Evolutionary conservation across 2,113 vertebrate species (phyloP).

Genomic region (Nestor notabilis): DNA sequence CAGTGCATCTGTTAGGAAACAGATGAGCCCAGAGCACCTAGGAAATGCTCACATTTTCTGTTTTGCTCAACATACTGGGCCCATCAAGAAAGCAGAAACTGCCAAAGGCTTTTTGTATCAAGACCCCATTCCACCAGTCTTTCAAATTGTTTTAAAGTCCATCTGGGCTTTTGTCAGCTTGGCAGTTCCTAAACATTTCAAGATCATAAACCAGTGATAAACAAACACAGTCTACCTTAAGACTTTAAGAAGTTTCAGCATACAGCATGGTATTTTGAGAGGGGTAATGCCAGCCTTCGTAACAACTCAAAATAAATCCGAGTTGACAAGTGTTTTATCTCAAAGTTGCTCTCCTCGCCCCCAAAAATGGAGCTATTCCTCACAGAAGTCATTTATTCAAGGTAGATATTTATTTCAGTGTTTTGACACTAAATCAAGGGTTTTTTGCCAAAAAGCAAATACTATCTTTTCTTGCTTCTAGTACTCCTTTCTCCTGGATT

Average conservation of each 20-base stretch:
- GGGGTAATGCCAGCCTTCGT: not conserved
- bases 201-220: not conserved
- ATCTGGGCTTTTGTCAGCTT: not conserved
- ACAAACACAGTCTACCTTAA: not conserved
- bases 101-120: not conserved
- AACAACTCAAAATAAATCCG: not conserved
- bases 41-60: fast-evolving
- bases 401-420: not conserved
- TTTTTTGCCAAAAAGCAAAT: not conserved
- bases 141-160: not conserved
- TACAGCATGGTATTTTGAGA: not conserved
- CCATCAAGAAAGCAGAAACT: not conserved
- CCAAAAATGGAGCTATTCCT: not conserved
- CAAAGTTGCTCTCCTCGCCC: not conserved
- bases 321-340: not conserved
- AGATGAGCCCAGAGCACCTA: not conserved
- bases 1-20: not conserved
- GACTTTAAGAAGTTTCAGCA: not conserved
- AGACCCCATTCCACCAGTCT: not conserved
- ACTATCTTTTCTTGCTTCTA: not conserved
- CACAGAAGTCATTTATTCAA: not conserved
- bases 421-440: not conserved
- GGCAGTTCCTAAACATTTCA: not conserved
- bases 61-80: not conserved
- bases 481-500: not conserved